Conservation (phyloP, 2,113 vertebrate genomes). For the Myotis davidii region DNA sequence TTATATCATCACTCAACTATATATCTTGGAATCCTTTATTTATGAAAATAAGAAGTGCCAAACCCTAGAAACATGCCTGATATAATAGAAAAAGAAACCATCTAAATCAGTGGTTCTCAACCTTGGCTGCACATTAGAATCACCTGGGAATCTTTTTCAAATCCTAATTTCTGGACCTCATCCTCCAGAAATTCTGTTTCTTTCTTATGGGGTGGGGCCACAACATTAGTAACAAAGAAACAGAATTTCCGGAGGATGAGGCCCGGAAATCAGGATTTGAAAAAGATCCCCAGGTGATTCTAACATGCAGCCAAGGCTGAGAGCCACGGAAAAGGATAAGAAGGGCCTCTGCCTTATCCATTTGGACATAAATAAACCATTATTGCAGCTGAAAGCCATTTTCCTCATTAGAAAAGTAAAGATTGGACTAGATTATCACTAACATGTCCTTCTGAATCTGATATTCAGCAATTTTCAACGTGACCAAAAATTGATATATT, state of each 20-base stretch:
- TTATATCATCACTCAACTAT: not conserved
- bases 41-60: not conserved
- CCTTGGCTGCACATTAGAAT: too few relatives aligned
- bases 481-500: not conserved
- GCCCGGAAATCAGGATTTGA: too few relatives aligned
- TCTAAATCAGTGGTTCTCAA: not conserved
- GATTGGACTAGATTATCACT: not conserved
- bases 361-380: constrained; percentile 21
- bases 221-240: too few relatives aligned
- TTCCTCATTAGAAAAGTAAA: constrained; percentile 59
- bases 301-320: too few relatives aligned
- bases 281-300: too few relatives aligned
- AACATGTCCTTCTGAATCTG: constrained; percentile 10
- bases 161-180: too few relatives aligned
- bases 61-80: not conserved
- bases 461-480: not conserved
- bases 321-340: not conserved
- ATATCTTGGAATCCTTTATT: not conserved
- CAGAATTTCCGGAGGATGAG: too few relatives aligned
- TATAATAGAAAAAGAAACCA: not conserved
- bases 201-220: too few relatives aligned
- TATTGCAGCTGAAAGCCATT: constrained; percentile 22
- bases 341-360: not conserved
- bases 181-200: too few relatives aligned
- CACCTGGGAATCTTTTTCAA: too few relatives aligned